Percentiles rank a stretch among this genome's conserved stretches.
phyloP scores from a whole-genome alignment of 2,113 vertebrate genomes.

The Alaudala cheleensis region DNA sequence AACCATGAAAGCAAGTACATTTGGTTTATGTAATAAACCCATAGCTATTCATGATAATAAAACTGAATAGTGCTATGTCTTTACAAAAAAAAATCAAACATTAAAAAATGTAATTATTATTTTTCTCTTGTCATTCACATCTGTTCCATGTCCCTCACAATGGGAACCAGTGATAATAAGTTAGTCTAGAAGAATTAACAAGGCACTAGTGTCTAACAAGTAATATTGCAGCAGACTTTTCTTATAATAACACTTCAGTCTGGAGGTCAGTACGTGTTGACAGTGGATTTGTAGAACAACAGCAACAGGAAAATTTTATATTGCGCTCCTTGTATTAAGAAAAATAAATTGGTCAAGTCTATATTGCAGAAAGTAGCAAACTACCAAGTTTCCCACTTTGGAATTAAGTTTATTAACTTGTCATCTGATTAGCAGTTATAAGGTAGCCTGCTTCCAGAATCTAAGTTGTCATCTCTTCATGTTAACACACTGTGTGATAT shows the following conservation, averaged over 20 bases:
- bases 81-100: background rate
- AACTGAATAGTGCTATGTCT: background rate
- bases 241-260: background rate
- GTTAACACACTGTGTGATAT: background rate
- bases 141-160: background rate
- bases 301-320: background rate
- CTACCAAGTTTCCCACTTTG: background rate
- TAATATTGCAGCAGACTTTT: background rate
- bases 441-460: background rate
- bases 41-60: background rate
- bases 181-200: background rate
- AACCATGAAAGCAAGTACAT: background rate
- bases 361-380: background rate
- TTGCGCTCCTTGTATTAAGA: background rate
- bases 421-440: background rate
- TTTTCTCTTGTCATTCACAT: background rate
- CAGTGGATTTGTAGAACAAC: background rate
- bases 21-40: background rate
- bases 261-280: background rate
- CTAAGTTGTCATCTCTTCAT: background rate
- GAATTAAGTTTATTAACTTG: background rate
- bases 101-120: background rate
- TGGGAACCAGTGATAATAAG: background rate
- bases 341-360: background rate
- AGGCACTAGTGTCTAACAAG: background rate